Conservation (phyloP, 2,797 vertebrate genomes). For the Myiothlypis chrysogaster region DNA sequence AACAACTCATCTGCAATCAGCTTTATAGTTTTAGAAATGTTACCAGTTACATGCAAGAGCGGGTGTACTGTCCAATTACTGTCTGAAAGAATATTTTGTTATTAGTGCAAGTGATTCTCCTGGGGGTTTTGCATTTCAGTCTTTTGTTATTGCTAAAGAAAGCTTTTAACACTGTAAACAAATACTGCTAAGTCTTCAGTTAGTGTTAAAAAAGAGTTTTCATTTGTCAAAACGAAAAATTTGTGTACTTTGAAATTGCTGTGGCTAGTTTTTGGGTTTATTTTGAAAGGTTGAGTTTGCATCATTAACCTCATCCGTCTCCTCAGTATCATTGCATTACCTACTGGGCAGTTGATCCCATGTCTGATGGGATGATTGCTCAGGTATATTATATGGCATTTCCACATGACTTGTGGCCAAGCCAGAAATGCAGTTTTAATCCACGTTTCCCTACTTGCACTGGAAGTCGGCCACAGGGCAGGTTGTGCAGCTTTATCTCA, state of each 20-base stretch:
- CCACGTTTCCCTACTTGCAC: rapidly evolving
- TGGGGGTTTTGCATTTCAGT: not conserved
- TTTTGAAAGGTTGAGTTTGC: not conserved
- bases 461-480: not conserved
- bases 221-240: not conserved
- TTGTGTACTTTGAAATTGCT: not conserved
- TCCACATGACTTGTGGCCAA: not conserved
- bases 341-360: not conserved
- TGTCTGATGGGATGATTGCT: not conserved
- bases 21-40: not conserved
- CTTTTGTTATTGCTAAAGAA: not conserved
- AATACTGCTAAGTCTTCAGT: not conserved
- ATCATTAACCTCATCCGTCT: not conserved
- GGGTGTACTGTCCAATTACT: not conserved
- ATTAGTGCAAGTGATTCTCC: not conserved
- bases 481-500: not conserved
- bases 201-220: not conserved
- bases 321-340: not conserved
- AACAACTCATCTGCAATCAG: not conserved
- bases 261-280: not conserved
- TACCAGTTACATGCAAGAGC: not conserved
- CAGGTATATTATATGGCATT: rapidly evolving
- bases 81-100: not conserved
- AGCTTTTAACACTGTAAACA: not conserved
- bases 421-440: not conserved